These are phyloP conservation scores for Microcebus tavaratra DNA, from an alignment of 2,113 vertebrate species.

Conservation along the genomic window DNA sequence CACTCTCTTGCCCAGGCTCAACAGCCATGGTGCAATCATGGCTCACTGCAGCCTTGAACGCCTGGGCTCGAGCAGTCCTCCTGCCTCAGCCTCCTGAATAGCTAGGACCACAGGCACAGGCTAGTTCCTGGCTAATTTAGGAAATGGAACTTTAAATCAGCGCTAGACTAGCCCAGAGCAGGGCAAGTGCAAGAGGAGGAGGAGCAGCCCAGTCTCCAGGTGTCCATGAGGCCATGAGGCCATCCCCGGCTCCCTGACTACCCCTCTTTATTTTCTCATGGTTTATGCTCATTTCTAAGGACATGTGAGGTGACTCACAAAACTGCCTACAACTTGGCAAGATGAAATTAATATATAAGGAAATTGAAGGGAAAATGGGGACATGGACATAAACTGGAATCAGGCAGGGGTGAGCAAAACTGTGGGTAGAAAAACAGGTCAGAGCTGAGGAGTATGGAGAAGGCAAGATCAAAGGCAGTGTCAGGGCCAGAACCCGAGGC, in stretches of 20 bases:
- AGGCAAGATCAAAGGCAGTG: neutral
- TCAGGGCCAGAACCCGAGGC: neutral
- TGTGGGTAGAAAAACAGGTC: neutral
- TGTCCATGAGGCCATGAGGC: neutral
- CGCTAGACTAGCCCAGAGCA: neutral
- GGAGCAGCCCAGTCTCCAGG: accelerated
- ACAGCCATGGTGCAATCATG: no score
- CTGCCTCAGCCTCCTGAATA: no score
- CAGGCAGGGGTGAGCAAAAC: neutral
- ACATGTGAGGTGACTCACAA: neutral
- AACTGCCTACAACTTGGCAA: neutral
- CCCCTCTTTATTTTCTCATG: neutral
- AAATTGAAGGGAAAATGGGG: neutral
- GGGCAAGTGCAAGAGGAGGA: no score
- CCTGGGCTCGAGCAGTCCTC: no score
- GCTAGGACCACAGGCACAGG: no score
- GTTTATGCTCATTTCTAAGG: neutral
- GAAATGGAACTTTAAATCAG: neutral
- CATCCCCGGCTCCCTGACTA: neutral
- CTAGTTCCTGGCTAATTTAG: neutral
- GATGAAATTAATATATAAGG: neutral
- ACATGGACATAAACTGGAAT: neutral
- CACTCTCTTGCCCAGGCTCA: no score
- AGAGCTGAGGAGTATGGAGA: neutral
- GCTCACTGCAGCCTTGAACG: no score